Percentiles rank a stretch among this genome's conserved stretches.
Conservation (phyloP, 2,888 invertebrate genomes). For the Crematogaster levior region DNA sequence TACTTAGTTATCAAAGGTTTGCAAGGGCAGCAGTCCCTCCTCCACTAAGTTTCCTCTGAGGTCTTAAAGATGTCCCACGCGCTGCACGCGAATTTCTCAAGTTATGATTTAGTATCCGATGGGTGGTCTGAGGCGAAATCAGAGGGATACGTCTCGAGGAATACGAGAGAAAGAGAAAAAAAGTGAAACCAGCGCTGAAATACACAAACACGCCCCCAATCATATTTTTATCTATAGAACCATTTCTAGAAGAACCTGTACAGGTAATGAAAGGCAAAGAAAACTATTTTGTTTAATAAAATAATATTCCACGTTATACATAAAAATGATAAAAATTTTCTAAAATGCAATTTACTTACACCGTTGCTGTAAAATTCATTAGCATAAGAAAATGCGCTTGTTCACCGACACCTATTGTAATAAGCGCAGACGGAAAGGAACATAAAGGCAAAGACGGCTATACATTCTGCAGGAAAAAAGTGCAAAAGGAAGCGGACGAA, state of each 20-base stretch:
- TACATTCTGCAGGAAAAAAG: constrained; percentile 48
- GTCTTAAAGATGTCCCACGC: constrained; percentile 80
- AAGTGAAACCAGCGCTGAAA: neutral
- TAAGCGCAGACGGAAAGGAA: neutral
- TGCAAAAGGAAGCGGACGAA: constrained; percentile 12
- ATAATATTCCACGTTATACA: no score
- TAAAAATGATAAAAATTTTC: neutral
- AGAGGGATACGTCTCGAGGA: constrained; percentile 25
- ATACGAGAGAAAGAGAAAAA: constrained; percentile 36
- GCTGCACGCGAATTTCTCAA: constrained; percentile 83
- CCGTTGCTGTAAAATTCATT: neutral
- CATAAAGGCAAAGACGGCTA: constrained; percentile 29
- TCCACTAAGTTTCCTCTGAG: constrained; percentile 77
- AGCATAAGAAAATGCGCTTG: neutral
- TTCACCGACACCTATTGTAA: constrained; percentile 13
- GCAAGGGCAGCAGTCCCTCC: constrained; percentile 75
- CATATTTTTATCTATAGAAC: neutral
- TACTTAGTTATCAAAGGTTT: constrained; percentile 80
- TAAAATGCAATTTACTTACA: neutral
- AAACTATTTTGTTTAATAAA: neutral
- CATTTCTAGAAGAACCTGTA: neutral
- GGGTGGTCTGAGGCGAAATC: constrained; percentile 64
- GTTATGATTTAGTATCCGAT: constrained; percentile 83
- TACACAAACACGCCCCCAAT: neutral
- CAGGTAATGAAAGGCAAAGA: neutral